Evolutionary conservation across 2,888 invertebrate genomes (phyloP).

Genomic region (Choristoneura rosaceana): DNA sequence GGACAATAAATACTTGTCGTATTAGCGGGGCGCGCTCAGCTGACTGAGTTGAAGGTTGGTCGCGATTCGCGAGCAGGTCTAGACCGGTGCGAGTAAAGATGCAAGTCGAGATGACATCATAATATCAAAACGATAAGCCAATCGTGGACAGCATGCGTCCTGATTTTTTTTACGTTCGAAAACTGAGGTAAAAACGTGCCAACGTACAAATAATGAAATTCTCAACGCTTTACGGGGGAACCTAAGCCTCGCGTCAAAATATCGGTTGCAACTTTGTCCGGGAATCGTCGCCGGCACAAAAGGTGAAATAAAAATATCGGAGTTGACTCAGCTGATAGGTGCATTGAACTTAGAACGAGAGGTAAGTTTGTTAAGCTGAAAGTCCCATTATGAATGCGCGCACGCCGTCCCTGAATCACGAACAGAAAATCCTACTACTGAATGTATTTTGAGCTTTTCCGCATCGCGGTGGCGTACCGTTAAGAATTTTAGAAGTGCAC

Average conservation of each 20-base stretch:
- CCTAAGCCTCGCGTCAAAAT: conserved; percentile 59
- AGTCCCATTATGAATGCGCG: conserved; percentile 51
- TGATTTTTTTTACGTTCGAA: background rate
- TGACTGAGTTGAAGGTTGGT: conserved; percentile 69
- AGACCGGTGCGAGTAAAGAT: conserved; percentile 58
- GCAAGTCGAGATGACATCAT: conserved; percentile 67
- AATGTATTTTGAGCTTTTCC: conserved; percentile 14
- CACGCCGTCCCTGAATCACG: conserved; percentile 52
- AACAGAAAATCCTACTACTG: conserved; percentile 7
- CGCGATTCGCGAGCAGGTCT: conserved; percentile 59
- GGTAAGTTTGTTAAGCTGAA: conserved; percentile 55
- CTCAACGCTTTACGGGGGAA: conserved; percentile 34
- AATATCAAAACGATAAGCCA: conserved; percentile 57
- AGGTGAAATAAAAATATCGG: conserved; percentile 57
- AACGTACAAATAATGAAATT: conserved; percentile 15
- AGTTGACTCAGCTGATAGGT: conserved; percentile 79
- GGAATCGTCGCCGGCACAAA: conserved; percentile 58
- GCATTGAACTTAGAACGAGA: conserved; percentile 71
- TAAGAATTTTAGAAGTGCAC: background rate
- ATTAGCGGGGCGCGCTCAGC: conserved; percentile 69
- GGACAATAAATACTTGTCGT: conserved; percentile 71
- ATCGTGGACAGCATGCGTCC: conserved; percentile 24
- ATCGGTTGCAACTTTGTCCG: conserved; percentile 69
- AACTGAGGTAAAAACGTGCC: conserved; percentile 17
- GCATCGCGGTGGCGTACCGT: background rate